Conservation (phyloP, 2,797 vertebrate genomes). For the Chelonia mydas region DNA sequence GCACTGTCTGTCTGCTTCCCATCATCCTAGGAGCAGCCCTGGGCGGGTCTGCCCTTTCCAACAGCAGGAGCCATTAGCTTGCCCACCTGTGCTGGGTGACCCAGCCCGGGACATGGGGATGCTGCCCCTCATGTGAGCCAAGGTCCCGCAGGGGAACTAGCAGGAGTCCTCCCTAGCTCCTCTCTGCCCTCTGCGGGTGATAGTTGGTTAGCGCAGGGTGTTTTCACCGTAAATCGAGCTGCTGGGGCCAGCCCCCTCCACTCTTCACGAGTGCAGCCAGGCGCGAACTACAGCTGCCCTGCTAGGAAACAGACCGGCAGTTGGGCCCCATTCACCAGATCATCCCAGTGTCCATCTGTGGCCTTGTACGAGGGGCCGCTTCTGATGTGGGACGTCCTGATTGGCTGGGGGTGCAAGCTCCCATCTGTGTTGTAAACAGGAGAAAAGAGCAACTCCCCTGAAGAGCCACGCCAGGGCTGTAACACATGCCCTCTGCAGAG, state of each 20-base stretch:
- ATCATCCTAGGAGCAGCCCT: not conserved
- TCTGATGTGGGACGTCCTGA: too few relatives aligned
- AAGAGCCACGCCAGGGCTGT: not conserved
- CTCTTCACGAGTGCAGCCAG: not conserved
- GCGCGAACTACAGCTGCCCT: rapidly evolving
- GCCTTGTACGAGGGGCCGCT: not conserved
- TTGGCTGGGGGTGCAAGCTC: not conserved
- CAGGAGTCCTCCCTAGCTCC: not conserved
- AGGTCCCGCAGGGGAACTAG: not conserved
- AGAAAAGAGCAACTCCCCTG: not conserved
- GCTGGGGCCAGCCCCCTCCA: too few relatives aligned
- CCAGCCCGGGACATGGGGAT: not conserved
- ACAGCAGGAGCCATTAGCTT: not conserved
- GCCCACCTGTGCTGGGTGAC: not conserved
- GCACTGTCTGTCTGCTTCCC: not conserved
- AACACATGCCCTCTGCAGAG: not conserved
- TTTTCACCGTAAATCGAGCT: not conserved
- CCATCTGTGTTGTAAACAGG: not conserved
- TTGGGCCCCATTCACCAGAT: not conserved
- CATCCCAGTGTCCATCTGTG: not conserved
- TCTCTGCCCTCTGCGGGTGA: not conserved
- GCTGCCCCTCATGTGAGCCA: not conserved
- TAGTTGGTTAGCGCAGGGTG: not conserved
- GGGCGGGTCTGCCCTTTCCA: not conserved
- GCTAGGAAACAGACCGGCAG: not conserved